Evolutionary conservation across 2,113 vertebrate genomes (phyloP).

Genomic region (Triplophysa dalaica): DNA sequence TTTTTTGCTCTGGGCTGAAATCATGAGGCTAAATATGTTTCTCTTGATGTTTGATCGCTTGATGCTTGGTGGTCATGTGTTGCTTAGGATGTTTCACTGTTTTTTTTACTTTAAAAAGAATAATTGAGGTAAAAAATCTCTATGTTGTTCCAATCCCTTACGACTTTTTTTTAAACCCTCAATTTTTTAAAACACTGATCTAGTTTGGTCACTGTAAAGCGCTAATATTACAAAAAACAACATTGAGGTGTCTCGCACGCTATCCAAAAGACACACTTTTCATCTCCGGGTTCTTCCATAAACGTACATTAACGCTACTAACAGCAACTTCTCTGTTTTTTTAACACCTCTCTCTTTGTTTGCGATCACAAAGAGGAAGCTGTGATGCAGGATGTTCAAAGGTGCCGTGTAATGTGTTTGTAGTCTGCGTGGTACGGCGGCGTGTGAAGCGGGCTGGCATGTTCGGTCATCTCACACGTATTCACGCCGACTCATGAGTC

Average conservation of each 20-base stretch:
- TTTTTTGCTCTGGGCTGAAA: constrained; percentile 51
- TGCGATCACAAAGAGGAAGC: constrained; percentile 7
- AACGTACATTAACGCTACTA: neutral
- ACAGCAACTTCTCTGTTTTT: neutral
- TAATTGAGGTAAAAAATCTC: too few relatives aligned
- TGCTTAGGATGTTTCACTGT: neutral
- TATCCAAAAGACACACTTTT: too few relatives aligned
- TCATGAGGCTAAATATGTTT: constrained; percentile 40
- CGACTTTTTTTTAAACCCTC: too few relatives aligned
- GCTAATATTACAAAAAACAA: too few relatives aligned
- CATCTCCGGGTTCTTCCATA: too few relatives aligned
- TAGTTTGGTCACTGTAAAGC: too few relatives aligned
- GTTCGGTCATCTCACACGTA: constrained; percentile 6
- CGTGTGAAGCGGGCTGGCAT: neutral
- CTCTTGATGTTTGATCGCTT: constrained; percentile 64
- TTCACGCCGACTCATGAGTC: constrained; percentile 29
- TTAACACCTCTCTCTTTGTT: neutral
- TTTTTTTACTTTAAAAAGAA: neutral
- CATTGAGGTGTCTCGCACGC: too few relatives aligned
- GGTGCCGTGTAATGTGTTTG: neutral
- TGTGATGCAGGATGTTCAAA: neutral
- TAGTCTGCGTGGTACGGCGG: neutral
- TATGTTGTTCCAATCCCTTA: too few relatives aligned
- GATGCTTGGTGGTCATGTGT: constrained; percentile 35
- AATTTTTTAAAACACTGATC: too few relatives aligned